Evolutionary conservation across 2,797 vertebrate genomes (phyloP).

Genomic region (Pangasius krempfi): DNA sequence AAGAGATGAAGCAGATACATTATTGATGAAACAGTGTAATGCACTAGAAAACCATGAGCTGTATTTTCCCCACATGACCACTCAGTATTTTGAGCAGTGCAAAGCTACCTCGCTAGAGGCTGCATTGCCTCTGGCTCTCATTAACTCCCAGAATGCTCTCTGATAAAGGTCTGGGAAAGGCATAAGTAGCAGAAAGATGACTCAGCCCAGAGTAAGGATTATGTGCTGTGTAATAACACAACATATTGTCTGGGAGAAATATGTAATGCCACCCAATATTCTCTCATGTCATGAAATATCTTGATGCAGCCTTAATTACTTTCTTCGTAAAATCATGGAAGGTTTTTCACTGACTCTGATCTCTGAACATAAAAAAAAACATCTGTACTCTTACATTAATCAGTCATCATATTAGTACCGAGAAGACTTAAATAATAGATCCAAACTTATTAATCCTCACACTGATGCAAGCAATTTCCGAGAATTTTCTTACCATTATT

Average conservation of each 20-base stretch:
- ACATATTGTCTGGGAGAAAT: not conserved
- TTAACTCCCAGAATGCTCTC: constrained; percentile 35
- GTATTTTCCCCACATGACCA: constrained; percentile 40
- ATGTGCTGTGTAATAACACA: constrained; percentile 8
- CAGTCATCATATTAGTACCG: not conserved
- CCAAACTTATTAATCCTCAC: no score
- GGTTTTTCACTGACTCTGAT: not conserved
- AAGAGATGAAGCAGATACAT: constrained; percentile 33
- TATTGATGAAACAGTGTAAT: constrained; percentile 40
- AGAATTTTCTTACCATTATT: not conserved
- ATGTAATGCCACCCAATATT: not conserved
- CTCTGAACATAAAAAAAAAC: not conserved
- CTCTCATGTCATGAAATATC: constrained; percentile 1
- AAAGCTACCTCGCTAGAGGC: constrained; percentile 27
- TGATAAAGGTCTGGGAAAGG: constrained; percentile 29
- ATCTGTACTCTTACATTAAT: constrained; percentile 18
- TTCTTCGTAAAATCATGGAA: not conserved
- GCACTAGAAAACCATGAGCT: constrained; percentile 35
- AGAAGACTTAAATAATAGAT: not conserved
- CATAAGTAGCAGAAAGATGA: constrained; percentile 20
- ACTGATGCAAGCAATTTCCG: not conserved
- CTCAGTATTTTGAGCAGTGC: constrained; percentile 29
- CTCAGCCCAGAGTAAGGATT: constrained; percentile 8
- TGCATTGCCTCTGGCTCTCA: constrained; percentile 34
- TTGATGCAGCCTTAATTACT: constrained; percentile 10